These are phyloP conservation scores for Micropterix aruncella DNA, from an alignment of 2,888 invertebrate genomes.

Conservation along the genomic window DNA sequence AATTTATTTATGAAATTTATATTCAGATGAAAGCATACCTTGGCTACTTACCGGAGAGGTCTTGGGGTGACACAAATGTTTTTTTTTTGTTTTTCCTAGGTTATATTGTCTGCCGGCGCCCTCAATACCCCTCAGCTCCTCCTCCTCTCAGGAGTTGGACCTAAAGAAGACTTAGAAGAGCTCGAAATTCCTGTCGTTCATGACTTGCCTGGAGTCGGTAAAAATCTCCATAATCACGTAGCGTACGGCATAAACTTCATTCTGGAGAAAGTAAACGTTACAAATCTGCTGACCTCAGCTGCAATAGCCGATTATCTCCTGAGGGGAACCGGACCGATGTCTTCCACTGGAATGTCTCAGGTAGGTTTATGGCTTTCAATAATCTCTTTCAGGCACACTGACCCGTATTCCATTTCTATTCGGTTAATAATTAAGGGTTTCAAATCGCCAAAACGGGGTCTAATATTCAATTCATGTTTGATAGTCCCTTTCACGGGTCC, in stretches of 20 bases:
- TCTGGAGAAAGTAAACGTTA: conserved; percentile 28
- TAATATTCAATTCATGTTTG: no score
- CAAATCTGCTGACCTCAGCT: conserved; percentile 40
- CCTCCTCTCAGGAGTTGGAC: conserved; percentile 48
- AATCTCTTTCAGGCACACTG: no score
- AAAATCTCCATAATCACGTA: conserved; percentile 47
- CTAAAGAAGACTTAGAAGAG: conserved; percentile 31
- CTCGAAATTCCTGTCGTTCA: conserved; percentile 39
- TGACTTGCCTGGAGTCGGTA: conserved; percentile 47
- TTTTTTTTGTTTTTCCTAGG: conserved; percentile 23
- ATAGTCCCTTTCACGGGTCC: no score
- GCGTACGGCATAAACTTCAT: conserved; percentile 39
- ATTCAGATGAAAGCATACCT: no score
- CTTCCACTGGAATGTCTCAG: conserved; percentile 47
- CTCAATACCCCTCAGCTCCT: conserved; percentile 49
- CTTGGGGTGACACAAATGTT: no score
- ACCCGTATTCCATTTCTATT: no score
- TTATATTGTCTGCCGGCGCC: conserved; percentile 46
- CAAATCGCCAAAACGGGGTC: no score
- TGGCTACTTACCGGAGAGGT: no score
- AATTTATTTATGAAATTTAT: no score
- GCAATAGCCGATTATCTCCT: conserved; percentile 38
- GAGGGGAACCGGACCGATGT: conserved; percentile 40
- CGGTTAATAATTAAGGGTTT: no score
- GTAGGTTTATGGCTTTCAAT: conserved; percentile 17